Base-by-base conservation (phyloP, 2,113 vertebrate species). In the Zapus hudsonius region DNA sequence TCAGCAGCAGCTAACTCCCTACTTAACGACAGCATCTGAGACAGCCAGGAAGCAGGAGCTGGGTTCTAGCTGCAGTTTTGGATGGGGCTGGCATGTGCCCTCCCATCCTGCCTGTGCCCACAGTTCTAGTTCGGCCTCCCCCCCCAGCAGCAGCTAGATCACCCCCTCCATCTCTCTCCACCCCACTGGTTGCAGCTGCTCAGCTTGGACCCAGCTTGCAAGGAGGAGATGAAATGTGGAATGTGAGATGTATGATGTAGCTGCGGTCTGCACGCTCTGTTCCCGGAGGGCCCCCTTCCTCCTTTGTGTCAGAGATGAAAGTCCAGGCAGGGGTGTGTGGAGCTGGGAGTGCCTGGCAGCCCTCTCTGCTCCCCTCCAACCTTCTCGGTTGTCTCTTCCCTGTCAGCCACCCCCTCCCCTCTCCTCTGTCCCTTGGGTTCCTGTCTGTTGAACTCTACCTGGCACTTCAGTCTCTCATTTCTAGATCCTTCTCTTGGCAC, bases 301-400 rank as follows among this genome's bases (percentile, higher is more conserved):
- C 93, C 59, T 76, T 52, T 33, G 6, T 47, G 75, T 88, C 27
- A 17, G 92, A 97, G 94, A 96, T 96, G 94, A 94, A 96, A 96
- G 94, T 76, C 82, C 22, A 9, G 76, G 63, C 55, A 0, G 33
- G 10, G 40, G 94, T 42, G 52, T 67, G 20, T 9, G 81, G 76
- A 82, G 63, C 84, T 31, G 2, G 29, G 57, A 52, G 75, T 80
- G 27, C 10, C 22, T 15, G 38, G 40, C 0, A 0, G 38, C 73
- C 76, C 57, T 63, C 36, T 64, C 81, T 40, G 42, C 38, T 59
- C 57, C 19, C 38, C 27, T 0, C 40, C 52, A n/a, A n/a, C 63
- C 31, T 82, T n/a, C 33, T 40, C 19, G 6, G 25, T 33, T 91
- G 69, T 23, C 20, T 23, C 55, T 69, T 42, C 27, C 25, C 73